Evolutionary conservation across 2,113 vertebrate genomes (phyloP).

Genomic region (Emydura subglobosa): DNA sequence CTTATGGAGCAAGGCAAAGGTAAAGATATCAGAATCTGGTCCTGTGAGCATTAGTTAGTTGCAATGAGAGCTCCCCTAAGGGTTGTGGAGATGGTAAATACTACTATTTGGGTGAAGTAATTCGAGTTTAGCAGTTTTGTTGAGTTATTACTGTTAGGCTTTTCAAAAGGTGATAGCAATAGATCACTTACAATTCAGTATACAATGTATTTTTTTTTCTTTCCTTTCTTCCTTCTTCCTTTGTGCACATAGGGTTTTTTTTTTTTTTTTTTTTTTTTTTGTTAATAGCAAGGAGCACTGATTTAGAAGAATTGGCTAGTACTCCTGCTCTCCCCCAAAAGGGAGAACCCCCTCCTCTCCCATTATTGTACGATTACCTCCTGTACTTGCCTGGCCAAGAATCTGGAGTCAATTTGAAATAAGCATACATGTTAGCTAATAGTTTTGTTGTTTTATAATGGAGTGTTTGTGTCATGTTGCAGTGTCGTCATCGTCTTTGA

Average conservation of each 20-base stretch:
- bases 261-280: neutral
- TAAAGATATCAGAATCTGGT: neutral
- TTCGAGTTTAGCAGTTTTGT: neutral
- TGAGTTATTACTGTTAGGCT: neutral
- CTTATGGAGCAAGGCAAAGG: neutral
- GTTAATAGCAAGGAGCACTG: neutral
- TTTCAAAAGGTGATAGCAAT: neutral
- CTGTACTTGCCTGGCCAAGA: rapidly evolving
- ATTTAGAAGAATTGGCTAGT: neutral
- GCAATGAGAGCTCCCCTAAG: neutral
- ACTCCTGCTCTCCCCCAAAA: neutral
- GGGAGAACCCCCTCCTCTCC: neutral
- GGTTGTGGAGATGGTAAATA: slow-evolving; percentile 12
- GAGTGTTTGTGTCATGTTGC: neutral
- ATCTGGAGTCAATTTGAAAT: neutral
- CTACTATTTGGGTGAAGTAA: neutral
- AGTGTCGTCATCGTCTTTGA: neutral
- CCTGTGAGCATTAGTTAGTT: neutral
- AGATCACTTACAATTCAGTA: neutral
- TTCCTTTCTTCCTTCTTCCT: neutral
- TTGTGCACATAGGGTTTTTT: neutral
- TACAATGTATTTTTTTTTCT: neutral
- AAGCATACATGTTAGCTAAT: rapidly evolving
- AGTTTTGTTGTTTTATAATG: neutral
- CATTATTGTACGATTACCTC: rapidly evolving